Percentiles rank a stretch among this genome's conserved stretches.
Evolutionary conservation across 1,140 invertebrate species (phyloP).

Genomic region (Papilio helenus): DNA sequence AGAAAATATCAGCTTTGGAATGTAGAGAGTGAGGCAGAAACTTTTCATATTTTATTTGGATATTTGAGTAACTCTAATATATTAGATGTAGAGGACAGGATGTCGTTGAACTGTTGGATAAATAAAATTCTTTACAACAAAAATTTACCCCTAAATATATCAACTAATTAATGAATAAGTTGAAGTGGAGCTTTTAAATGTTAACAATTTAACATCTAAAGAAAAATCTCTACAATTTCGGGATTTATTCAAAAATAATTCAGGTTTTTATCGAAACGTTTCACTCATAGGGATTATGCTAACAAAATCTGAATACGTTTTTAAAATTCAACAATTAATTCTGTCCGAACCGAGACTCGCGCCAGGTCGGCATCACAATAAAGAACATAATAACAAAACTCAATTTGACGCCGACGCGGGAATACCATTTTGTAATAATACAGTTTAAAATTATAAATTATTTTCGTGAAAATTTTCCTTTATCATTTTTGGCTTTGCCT

Average conservation of each 20-base stretch:
- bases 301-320: slow-evolving; percentile 14
- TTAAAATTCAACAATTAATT: slow-evolving; percentile 24
- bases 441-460: slow-evolving; percentile 12
- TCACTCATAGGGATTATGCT: neutral
- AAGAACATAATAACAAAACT: slow-evolving; percentile 8
- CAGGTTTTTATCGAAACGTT: neutral
- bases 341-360: neutral
- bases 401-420: neutral
- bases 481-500: neutral
- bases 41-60: neutral
- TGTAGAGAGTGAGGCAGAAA: neutral
- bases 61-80: neutral
- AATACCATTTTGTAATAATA: neutral
- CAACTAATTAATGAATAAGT: too few relatives aligned
- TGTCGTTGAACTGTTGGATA: too few relatives aligned
- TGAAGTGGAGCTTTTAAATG: too few relatives aligned
- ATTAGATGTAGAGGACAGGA: neutral
- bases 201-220: too few relatives aligned
- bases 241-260: neutral
- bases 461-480: slow-evolving; percentile 9
- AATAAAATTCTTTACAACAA: too few relatives aligned
- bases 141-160: too few relatives aligned
- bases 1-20: neutral
- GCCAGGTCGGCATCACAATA: neutral
- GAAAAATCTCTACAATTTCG: too few relatives aligned